Evolutionary conservation across 1,140 invertebrate genomes (phyloP), one percentile per base, ranked within the genome.

Genomic region (Leptonema lineaticorne): DNA sequence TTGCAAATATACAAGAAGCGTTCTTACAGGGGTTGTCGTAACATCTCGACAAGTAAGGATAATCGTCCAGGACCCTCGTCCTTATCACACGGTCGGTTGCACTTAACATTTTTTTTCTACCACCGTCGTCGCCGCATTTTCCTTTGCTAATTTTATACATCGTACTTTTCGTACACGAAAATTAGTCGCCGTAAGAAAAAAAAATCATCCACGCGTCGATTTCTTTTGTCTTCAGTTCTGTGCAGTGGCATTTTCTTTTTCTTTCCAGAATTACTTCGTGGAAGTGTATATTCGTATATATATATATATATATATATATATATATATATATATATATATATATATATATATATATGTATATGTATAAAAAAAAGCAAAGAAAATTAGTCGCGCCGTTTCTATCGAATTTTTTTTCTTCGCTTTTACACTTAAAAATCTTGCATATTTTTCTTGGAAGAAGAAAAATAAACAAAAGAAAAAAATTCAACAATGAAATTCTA

Each of bases 21-120:
- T n/a, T n/a, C n/a, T n/a, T n/a, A 22, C n/a, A 41, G 65, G 50
- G 65, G 41, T 30, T 26, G 46, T 27, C 24, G 50, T 20, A 53
- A 53, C 65, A 67, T 67, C 65, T 67, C 28, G 57, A 67, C 65
- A 67, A 48, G 65, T 28, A 48, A 67, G 57, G 65, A 67, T 67
- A 67, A 67, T 67, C 65, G 65, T 50, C 8, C 27, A 64, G 59
- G 59, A 69, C 67, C 67, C 67, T 69, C 67, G 48, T 63, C 67
- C 67, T 69, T 69, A 69, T 69, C 67, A 69, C 48, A 69, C 37
- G 67, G 26, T 64, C 30, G 45, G 60, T 11, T 69, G 67, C 67
- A 57, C 50, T 57, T 27, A 27, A 27, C 4, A 50, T 46, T 64
- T 53, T 50, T 68, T 67, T 62, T 68, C 37, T 50, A 45, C 48